Evolutionary conservation across 2,797 vertebrate genomes (phyloP).

Genomic region (Xenopus petersii): DNA sequence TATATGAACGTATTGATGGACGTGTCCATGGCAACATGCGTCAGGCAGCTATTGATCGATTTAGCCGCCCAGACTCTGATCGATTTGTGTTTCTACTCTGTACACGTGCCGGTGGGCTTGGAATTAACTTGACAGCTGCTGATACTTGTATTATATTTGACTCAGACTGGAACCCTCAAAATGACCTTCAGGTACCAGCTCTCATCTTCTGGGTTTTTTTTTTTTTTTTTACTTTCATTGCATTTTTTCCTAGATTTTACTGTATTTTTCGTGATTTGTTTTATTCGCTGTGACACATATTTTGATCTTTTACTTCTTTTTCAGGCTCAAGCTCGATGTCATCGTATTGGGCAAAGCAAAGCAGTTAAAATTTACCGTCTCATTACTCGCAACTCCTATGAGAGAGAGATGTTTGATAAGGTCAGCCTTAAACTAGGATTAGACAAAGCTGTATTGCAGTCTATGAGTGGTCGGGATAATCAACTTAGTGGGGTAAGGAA

Average conservation of each 20-base stretch:
- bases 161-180: constrained; percentile 95
- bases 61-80: constrained; percentile 89
- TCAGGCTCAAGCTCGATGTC: constrained; percentile 91
- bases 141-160: constrained; percentile 96
- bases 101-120: constrained; percentile 88
- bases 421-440: constrained; percentile 90
- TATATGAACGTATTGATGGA: constrained; percentile 91
- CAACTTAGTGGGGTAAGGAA: constrained; percentile 76
- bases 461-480: constrained; percentile 90
- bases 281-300: background rate
- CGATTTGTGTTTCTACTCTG: constrained; percentile 93
- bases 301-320: background rate
- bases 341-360: constrained; percentile 94
- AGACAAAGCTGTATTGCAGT: constrained; percentile 91
- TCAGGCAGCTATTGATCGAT: constrained; percentile 92
- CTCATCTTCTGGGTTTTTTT: background rate
- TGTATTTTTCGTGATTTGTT: background rate
- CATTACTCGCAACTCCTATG: constrained; percentile 93
- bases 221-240: background rate
- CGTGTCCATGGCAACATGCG: constrained; percentile 88
- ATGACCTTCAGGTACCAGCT: constrained; percentile 82
- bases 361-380: constrained; percentile 95
- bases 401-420: constrained; percentile 95
- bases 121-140: constrained; percentile 93
- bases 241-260: no score